Conservation (phyloP, 2,888 invertebrate genomes). For the Trilocha varians region DNA sequence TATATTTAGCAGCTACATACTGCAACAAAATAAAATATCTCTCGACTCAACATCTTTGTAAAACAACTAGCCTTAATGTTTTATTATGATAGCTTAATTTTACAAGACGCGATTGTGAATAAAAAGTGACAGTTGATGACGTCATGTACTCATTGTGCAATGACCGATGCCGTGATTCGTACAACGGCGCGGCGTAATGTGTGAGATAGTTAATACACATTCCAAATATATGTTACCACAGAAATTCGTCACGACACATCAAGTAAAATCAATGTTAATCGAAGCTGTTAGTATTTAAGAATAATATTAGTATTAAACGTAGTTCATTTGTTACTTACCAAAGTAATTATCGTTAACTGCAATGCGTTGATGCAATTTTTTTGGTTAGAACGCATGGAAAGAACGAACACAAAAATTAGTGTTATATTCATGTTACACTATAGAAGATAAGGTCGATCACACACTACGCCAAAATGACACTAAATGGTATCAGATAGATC, state of each 20-base stretch:
- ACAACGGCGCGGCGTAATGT: conserved; percentile 3
- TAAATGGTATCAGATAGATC: too few species aligned
- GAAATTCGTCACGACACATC: too few species aligned
- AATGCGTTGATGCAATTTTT: conserved; percentile 52
- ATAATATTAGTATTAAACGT: conserved; percentile 1
- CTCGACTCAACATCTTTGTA: too few species aligned
- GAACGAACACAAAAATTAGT: conserved; percentile 41
- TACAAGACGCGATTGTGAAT: background rate
- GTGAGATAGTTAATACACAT: conserved; percentile 3
- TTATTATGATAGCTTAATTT: background rate
- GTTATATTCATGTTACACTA: conserved; percentile 13
- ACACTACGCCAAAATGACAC: conserved; percentile 20
- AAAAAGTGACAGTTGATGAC: background rate
- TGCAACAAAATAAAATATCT: too few species aligned
- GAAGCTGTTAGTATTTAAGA: background rate
- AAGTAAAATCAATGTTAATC: background rate
- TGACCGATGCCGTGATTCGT: background rate
- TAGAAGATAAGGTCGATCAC: conserved; percentile 12
- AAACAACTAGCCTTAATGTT: too few species aligned
- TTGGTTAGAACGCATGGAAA: conserved; percentile 67
- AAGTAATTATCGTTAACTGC: conserved; percentile 99
- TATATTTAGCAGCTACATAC: too few species aligned
- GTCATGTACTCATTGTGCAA: background rate
- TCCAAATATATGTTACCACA: background rate
- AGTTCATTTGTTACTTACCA: conserved; percentile 82